Base-by-base conservation (phyloP, 2,888 invertebrate genomes). In the Drosophila putrida region DNA sequence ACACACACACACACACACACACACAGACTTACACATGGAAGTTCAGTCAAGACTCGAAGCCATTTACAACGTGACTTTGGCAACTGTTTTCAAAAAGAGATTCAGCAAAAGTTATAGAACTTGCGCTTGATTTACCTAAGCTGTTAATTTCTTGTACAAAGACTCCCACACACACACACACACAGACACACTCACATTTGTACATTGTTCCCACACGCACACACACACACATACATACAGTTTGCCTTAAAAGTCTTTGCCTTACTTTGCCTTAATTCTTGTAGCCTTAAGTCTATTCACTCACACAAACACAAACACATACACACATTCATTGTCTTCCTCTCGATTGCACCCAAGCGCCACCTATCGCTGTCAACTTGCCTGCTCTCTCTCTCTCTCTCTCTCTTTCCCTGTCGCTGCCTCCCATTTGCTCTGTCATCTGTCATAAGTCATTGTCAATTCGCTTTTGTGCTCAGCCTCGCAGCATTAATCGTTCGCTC, bases 291-390 rank as follows among this genome's bases (percentile, higher is more conserved):
- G 50, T 55, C 44, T 61, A 46, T 58, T 64, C 49, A 47, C 47
- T 47, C 58, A 62, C 51, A 43, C 53, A 28, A 20, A 62, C 51
- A 43, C 53, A 28, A 20, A 54, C 53, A 58, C 46, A 46, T 41
- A 53, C 41, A 55, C 63, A 47, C 38, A 59, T 25, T 55, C 47
- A 35, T 44, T 39, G 43, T 65, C 51, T 49, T 55, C 44, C 41
- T 49, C 54, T 36, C 36, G 41, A 41, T 49, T 28, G 71, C 79
- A 71, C 47, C 51, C 64, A 27, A 63, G 71, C 80, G 70, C 83
- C 81, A 82, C 66, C 86, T 82, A 75, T 54, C 49, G 77, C 59
- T 76, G 77, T 67, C 63, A 68, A 28, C 51, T 62, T 72, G 80
- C 78, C 76, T 80, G 80, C 78, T 71, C 58, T 59, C 39, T 62